Conservation (phyloP, 2,888 invertebrate genomes). For the Oasisia sp. region DNA sequence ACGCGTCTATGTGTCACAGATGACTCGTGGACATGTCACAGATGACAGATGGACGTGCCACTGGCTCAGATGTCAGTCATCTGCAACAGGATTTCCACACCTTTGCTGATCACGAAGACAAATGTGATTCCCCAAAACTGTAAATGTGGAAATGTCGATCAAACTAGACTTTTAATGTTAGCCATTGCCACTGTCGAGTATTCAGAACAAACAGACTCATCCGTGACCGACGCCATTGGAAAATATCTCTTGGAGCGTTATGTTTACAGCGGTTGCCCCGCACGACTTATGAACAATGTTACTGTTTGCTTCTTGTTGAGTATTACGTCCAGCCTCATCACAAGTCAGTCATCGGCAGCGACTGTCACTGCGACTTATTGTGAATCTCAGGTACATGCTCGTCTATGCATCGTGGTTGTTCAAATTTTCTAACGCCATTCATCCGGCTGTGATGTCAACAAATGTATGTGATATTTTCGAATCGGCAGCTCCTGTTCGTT, state of each 20-base stretch:
- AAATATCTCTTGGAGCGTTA: neutral
- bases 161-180: neutral
- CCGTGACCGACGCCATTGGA: neutral
- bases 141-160: neutral
- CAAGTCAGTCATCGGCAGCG: too few species aligned
- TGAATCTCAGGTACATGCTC: neutral
- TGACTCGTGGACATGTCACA: neutral
- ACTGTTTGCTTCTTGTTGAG: neutral
- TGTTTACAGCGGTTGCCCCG: neutral
- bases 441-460: neutral
- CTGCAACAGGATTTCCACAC: neutral
- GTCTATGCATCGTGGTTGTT: slow-evolving; percentile 10
- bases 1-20: neutral
- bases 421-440: neutral
- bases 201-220: neutral
- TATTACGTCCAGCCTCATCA: neutral
- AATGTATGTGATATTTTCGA: neutral
- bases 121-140: neutral
- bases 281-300: neutral
- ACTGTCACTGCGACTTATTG: neutral
- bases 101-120: neutral
- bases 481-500: neutral
- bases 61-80: neutral
- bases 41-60: too few species aligned
- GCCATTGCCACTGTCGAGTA: neutral